phyloP scores from a whole-genome alignment of 2,888 invertebrate species.

The Apeira syringaria region DNA sequence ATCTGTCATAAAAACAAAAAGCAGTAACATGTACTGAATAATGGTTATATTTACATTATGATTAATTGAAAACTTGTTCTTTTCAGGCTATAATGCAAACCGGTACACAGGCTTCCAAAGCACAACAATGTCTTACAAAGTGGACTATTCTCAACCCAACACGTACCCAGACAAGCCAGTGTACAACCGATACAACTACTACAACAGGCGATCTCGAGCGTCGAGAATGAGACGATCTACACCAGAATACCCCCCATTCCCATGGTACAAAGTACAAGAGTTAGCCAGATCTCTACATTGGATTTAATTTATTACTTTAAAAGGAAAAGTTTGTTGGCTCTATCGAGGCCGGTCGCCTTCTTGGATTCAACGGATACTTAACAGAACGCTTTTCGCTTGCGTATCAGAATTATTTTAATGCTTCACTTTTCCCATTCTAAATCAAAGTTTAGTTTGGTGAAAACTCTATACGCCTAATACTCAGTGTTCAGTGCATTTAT shows the following conservation, averaged over 20 bases:
- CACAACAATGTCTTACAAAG: slow-evolving; percentile 76
- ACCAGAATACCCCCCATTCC: slow-evolving; percentile 86
- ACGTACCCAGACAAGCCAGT: slow-evolving; percentile 70
- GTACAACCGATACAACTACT: slow-evolving; percentile 74
- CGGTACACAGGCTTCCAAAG: slow-evolving; percentile 68
- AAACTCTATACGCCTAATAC: slow-evolving; percentile 56
- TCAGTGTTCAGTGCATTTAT: slow-evolving; percentile 59
- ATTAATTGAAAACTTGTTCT: too few species aligned
- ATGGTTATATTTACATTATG: too few species aligned
- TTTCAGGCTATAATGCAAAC: slow-evolving; percentile 71
- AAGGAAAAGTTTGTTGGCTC: slow-evolving; percentile 70
- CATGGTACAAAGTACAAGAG: slow-evolving; percentile 90
- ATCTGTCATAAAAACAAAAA: too few species aligned
- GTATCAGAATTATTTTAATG: slow-evolving; percentile 35
- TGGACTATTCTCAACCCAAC: slow-evolving; percentile 76
- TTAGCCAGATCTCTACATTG: slow-evolving; percentile 87
- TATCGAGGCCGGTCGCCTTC: slow-evolving; percentile 66
- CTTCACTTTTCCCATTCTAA: slow-evolving; percentile 61
- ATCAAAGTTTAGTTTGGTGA: slow-evolving; percentile 60
- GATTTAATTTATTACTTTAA: slow-evolving; percentile 70
- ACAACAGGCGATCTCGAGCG: slow-evolving; percentile 72
- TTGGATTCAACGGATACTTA: slow-evolving; percentile 74
- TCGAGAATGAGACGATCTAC: slow-evolving; percentile 65
- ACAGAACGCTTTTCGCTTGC: slow-evolving; percentile 42
- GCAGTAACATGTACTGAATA: too few species aligned